A percentile compares a stretch with the other conserved stretches of the same genome.
phyloP scores from a whole-genome alignment of 2,797 vertebrate species.

The Coccyzus lansbergi region DNA sequence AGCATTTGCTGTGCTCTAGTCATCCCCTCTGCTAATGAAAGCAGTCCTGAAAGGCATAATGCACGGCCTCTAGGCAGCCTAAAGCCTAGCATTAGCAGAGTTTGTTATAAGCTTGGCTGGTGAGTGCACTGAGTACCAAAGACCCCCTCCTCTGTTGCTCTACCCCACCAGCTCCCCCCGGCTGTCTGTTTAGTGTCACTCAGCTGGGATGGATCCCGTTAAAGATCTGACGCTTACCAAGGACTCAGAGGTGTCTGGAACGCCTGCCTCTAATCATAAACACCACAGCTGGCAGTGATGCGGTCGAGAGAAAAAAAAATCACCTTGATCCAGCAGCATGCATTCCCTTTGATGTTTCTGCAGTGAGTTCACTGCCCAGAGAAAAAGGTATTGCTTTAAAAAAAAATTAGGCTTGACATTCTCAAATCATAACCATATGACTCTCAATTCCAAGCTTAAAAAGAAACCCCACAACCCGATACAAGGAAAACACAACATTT shows the following conservation, averaged over 20 bases:
- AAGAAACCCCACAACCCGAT: constrained; percentile 12
- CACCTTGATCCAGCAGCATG: constrained; percentile 98
- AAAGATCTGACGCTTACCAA: constrained; percentile 84
- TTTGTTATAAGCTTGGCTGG: constrained; percentile 72
- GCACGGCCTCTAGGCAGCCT: constrained; percentile 77
- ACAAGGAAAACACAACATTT: constrained; percentile 78
- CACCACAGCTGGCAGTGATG: constrained; percentile 85
- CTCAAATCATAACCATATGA: constrained; percentile 99
- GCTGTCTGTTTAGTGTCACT: constrained; percentile 86
- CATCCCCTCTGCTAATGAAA: constrained; percentile 80
- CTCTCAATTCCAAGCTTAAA: constrained; percentile 84
- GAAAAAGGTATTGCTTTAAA: constrained; percentile 80
- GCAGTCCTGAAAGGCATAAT: constrained; percentile 76
- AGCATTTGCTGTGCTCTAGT: constrained; percentile 77
- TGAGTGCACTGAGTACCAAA: constrained; percentile 54
- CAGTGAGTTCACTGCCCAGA: constrained; percentile 88
- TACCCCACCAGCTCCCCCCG: constrained; percentile 74
- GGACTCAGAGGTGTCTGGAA: constrained; percentile 85
- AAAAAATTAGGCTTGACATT: constrained; percentile 90
- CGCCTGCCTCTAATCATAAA: constrained; percentile 87
- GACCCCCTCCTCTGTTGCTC: constrained; percentile 43
- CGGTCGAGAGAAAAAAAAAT: constrained; percentile 81
- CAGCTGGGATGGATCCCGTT: constrained; percentile 83
- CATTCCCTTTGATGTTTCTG: constrained; percentile 96
- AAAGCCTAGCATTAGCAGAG: constrained; percentile 77